A percentile compares a stretch with the other conserved stretches of the same genome.
Evolutionary conservation across 2,797 vertebrate genomes (phyloP).

Genomic region (Hippopotamyrus pictus): DNA sequence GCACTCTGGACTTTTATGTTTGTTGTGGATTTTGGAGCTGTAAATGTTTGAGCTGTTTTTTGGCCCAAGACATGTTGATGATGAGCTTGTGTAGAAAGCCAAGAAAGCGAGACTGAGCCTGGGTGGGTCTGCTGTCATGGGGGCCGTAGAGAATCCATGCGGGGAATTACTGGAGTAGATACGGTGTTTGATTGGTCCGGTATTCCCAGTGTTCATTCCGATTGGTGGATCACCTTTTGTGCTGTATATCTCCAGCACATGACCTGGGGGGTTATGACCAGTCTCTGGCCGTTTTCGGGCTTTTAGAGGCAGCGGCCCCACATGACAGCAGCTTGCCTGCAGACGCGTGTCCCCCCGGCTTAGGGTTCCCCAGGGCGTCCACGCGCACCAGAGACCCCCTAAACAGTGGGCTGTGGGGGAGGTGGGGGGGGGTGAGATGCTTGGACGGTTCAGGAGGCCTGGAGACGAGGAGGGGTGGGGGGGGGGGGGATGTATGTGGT

Average conservation of each 20-base stretch:
- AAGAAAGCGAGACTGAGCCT: not conserved
- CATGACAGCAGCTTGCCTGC: conserved; percentile 31
- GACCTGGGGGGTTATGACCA: not conserved
- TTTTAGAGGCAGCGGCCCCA: not conserved
- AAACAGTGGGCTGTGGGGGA: not conserved
- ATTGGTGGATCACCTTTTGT: not conserved
- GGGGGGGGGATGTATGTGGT: conserved; percentile 26
- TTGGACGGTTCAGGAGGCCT: conserved; percentile 4
- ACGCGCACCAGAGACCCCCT: not conserved
- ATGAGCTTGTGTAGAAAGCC: conserved; percentile 42
- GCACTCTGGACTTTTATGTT: conserved; percentile 62
- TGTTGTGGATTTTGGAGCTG: conserved; percentile 35
- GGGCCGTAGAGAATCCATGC: conserved; percentile 30
- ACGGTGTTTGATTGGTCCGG: conserved; percentile 27
- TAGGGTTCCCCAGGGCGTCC: conserved; percentile 25
- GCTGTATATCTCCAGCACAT: not conserved
- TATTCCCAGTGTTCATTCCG: not conserved
- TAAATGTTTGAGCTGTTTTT: conserved; percentile 38
- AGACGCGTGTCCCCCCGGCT: conserved; percentile 55
- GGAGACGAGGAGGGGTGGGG: not conserved
- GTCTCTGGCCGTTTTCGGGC: not conserved
- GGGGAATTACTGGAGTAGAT: not conserved
- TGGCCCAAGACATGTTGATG: conserved; percentile 47
- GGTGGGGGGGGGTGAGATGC: conserved; percentile 25
- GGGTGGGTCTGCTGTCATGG: conserved; percentile 55